Percentiles rank a stretch among this genome's conserved stretches.
Conservation (phyloP, 2,888 invertebrate genomes). For the Troides helena region DNA sequence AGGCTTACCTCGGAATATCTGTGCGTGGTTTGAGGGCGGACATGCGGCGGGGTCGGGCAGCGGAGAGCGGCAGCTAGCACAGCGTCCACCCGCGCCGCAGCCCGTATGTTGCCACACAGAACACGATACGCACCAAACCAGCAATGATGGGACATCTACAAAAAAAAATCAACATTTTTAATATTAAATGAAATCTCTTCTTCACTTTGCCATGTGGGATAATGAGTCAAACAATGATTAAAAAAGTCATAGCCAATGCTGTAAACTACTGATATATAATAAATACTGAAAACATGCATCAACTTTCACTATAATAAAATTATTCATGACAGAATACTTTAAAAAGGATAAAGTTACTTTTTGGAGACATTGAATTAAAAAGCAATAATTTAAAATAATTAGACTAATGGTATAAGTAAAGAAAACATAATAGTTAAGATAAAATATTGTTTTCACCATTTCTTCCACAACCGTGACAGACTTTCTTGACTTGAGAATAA, state of each 20-base stretch:
- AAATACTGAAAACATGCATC: no score
- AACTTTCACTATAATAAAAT: no score
- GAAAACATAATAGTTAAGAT: background rate
- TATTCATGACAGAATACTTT: no score
- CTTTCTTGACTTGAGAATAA: constrained; percentile 59
- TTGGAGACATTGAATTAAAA: no score
- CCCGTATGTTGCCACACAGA: constrained; percentile 70
- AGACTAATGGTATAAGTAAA: no score
- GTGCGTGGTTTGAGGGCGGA: constrained; percentile 35
- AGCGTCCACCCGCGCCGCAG: constrained; percentile 51
- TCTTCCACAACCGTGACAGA: constrained; percentile 70
- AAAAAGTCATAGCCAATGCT: no score
- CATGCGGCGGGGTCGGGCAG: constrained; percentile 50
- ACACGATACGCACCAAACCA: constrained; percentile 64
- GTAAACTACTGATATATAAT: no score
- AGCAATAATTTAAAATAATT: background rate
- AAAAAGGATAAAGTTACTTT: no score
- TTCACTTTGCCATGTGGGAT: background rate
- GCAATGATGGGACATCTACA: constrained; percentile 68
- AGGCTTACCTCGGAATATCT: constrained; percentile 44
- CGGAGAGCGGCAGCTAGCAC: constrained; percentile 44
- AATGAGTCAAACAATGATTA: background rate
- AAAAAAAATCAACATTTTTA: background rate
- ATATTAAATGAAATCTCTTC: background rate
- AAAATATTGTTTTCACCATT: constrained; percentile 54